Conservation (phyloP, 1,140 invertebrate genomes). For the Aphaenogaster floridana region DNA sequence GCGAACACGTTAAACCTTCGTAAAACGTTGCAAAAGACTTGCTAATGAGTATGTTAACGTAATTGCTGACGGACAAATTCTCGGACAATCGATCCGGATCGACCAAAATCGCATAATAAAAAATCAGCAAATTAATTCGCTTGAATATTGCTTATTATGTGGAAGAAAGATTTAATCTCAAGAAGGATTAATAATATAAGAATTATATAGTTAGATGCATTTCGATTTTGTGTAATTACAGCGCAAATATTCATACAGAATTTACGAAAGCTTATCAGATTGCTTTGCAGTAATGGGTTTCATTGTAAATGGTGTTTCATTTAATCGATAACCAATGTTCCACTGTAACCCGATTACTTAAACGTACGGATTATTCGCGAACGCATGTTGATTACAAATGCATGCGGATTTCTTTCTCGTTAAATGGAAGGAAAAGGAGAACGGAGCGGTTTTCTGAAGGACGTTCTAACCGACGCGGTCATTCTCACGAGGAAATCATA, state of each 20-base stretch:
- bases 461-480: slow-evolving; percentile 19
- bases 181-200: neutral
- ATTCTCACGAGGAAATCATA: slow-evolving; percentile 44
- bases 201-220: neutral
- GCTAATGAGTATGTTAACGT: neutral
- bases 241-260: neutral
- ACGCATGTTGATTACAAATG: neutral
- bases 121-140: neutral
- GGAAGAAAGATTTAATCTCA: neutral
- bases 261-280: neutral
- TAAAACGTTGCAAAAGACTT: neutral
- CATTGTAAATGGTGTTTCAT: neutral
- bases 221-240: neutral
- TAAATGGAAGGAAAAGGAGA: slow-evolving; percentile 36
- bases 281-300: neutral
- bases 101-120: neutral
- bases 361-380: neutral
- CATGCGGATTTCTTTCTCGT: slow-evolving; percentile 22
- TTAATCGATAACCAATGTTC: neutral
- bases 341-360: neutral
- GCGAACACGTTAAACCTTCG: neutral
- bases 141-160: neutral
- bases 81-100: neutral
- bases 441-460: slow-evolving; percentile 29
- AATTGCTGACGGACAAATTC: neutral